These are phyloP conservation scores for Boulengerochromis microlepis DNA, from an alignment of 2,113 vertebrate species.

Conservation along the genomic window DNA sequence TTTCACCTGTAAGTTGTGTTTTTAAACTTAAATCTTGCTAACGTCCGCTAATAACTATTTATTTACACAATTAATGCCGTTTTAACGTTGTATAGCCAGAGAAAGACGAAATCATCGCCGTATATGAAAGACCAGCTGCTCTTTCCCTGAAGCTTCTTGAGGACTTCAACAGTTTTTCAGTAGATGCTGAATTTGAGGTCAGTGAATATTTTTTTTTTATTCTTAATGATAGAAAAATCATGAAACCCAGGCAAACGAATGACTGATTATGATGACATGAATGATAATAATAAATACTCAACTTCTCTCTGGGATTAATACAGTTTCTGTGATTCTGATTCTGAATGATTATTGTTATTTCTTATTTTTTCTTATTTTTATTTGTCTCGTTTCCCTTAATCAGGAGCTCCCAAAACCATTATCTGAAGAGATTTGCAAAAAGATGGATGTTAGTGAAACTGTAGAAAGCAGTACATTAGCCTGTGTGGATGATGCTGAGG, in stretches of 20 bases:
- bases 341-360: not conserved
- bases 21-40: not conserved
- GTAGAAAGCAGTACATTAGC: not conserved
- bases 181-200: conserved; percentile 53
- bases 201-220: not conserved
- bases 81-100: conserved; percentile 63
- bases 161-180: not conserved
- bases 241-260: not conserved
- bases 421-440: not conserved
- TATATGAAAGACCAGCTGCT: conserved; percentile 71
- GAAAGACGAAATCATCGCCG: conserved; percentile 58
- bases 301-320: not conserved
- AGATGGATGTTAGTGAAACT: not conserved
- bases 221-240: not conserved
- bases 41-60: not conserved
- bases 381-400: not conserved
- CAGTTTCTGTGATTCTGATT: not conserved
- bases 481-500: not conserved
- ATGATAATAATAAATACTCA: not conserved
- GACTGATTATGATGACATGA: not conserved
- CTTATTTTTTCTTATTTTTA: not conserved
- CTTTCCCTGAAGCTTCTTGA: conserved; percentile 59
- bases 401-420: not conserved
- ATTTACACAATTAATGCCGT: not conserved
- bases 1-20: conserved; percentile 29